Conservation (phyloP, 1,140 invertebrate species). For the Bombus confusus region DNA sequence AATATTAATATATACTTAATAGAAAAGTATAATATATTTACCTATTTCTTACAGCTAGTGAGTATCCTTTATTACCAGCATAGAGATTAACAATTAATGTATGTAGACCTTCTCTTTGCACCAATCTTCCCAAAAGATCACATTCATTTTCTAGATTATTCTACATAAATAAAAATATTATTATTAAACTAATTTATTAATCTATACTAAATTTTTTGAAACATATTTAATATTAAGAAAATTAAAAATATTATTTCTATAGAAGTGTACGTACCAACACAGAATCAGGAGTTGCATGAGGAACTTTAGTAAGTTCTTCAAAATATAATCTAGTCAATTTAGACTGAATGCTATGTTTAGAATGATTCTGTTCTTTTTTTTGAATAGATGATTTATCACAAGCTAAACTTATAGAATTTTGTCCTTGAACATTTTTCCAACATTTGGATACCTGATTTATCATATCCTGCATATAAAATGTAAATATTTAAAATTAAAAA, state of each 20-base stretch:
- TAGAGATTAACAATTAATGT: slow-evolving; percentile 95
- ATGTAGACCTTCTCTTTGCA: slow-evolving; percentile 92
- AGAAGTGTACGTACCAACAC: slow-evolving; percentile 74
- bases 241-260: background rate
- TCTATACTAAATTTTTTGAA: background rate
- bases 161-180: slow-evolving; percentile 69
- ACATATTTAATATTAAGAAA: background rate
- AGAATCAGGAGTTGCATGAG: slow-evolving; percentile 80
- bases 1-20: slow-evolving; percentile 25
- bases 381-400: slow-evolving; percentile 71
- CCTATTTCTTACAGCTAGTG: slow-evolving; percentile 88
- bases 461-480: slow-evolving; percentile 72
- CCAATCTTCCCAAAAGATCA: slow-evolving; percentile 92
- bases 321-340: slow-evolving; percentile 81
- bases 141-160: slow-evolving; percentile 88
- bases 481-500: background rate
- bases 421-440: slow-evolving; percentile 71
- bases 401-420: slow-evolving; percentile 65
- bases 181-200: background rate
- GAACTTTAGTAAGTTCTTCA: slow-evolving; percentile 79
- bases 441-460: slow-evolving; percentile 76
- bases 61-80: slow-evolving; percentile 95
- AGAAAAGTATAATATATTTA: slow-evolving; percentile 49
- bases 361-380: slow-evolving; percentile 77
- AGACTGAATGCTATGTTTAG: slow-evolving; percentile 79